phyloP scores from a whole-genome alignment of 2,888 invertebrate species.

The Noctua fimbriata region DNA sequence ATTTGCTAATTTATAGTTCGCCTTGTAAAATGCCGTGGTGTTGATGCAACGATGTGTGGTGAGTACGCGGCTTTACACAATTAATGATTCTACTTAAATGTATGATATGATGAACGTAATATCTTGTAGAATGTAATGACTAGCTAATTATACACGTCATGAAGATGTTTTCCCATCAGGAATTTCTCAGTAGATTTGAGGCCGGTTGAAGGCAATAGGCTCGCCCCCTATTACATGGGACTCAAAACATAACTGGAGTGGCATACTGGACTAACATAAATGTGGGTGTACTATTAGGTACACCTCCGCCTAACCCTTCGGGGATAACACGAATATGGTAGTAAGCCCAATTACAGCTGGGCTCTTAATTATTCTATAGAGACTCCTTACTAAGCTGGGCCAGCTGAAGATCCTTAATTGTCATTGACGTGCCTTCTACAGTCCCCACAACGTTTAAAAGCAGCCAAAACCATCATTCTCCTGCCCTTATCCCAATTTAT shows the following conservation, averaged over 20 bases:
- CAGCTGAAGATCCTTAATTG: neutral
- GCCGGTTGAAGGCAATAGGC: too few relatives aligned
- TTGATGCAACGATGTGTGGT: neutral
- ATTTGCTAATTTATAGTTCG: neutral
- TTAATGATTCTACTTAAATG: slow-evolving; percentile 18
- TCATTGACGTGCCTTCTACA: neutral
- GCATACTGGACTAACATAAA: too few relatives aligned
- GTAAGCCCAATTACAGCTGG: neutral
- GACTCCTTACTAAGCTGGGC: neutral
- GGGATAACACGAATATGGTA: neutral
- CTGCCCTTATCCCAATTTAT: too few relatives aligned
- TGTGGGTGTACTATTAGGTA: too few relatives aligned
- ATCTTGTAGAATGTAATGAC: slow-evolving; percentile 15
- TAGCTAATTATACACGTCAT: neutral
- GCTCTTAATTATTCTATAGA: neutral
- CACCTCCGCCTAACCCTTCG: too few relatives aligned
- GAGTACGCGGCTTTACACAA: slow-evolving; percentile 6
- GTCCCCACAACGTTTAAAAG: neutral
- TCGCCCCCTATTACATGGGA: too few relatives aligned
- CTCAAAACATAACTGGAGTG: too few relatives aligned
- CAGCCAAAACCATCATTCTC: neutral
- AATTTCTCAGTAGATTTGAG: too few relatives aligned
- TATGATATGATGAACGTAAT: slow-evolving; percentile 15
- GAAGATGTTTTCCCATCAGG: neutral
- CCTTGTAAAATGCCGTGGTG: too few relatives aligned